Percentiles rank a stretch among this genome's conserved stretches.
These are phyloP conservation scores for Leguminivora glycinivorella DNA, from an alignment of 1,140 invertebrate species.

Conservation along the genomic window DNA sequence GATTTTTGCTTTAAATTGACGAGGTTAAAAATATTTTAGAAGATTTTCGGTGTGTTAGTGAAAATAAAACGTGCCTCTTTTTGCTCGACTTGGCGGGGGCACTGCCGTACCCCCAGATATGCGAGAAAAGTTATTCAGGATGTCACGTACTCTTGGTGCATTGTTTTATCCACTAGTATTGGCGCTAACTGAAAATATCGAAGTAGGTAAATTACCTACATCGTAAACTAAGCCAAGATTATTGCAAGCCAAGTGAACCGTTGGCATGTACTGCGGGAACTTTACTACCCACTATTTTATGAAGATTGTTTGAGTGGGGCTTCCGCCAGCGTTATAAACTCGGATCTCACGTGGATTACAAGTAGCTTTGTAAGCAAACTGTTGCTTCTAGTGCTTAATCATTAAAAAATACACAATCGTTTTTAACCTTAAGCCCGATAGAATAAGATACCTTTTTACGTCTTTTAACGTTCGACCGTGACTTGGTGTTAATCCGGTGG, in stretches of 20 bases:
- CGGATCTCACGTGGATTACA: neutral
- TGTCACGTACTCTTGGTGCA: too few relatives aligned
- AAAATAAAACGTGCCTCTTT: too few relatives aligned
- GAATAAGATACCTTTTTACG: neutral
- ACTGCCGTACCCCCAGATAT: too few relatives aligned
- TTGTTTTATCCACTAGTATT: too few relatives aligned
- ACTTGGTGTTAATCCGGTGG: neutral
- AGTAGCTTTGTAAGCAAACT: slow-evolving; percentile 22
- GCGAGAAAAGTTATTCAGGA: too few relatives aligned
- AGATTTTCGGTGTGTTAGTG: too few relatives aligned
- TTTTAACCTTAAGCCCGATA: neutral
- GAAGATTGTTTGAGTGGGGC: slow-evolving; percentile 13
- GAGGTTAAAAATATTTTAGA: too few relatives aligned
- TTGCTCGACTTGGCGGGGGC: too few relatives aligned
- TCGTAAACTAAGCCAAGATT: neutral
- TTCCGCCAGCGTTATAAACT: slow-evolving; percentile 20
- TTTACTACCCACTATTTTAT: slow-evolving; percentile 6
- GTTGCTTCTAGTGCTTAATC: slow-evolving; percentile 4
- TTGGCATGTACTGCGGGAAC: neutral
- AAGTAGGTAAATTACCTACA: neutral
- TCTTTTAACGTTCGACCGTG: neutral
- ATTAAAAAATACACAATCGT: neutral
- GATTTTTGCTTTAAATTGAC: too few relatives aligned
- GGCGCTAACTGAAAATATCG: neutral
- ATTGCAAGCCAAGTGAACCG: neutral